Evolutionary conservation across 2,888 invertebrate species (phyloP).

Genomic region (Callyntrura sp.): DNA sequence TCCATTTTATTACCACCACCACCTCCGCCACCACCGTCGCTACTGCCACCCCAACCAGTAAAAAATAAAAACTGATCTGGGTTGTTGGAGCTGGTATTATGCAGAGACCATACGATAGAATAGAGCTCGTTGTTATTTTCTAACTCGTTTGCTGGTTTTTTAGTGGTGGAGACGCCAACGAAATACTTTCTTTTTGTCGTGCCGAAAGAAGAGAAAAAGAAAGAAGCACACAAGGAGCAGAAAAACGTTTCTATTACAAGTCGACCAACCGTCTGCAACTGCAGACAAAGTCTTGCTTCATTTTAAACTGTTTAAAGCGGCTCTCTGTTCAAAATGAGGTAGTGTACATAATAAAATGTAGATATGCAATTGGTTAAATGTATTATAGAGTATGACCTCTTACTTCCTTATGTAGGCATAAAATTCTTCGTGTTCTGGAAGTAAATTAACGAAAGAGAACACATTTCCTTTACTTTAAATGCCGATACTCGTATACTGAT

Average conservation of each 20-base stretch:
- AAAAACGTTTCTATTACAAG: conserved; percentile 65
- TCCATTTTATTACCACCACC: conserved; percentile 78
- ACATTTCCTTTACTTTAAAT: neutral
- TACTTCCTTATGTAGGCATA: conserved; percentile 51
- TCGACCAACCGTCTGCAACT: conserved; percentile 46
- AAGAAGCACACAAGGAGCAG: conserved; percentile 43
- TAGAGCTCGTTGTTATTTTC: conserved; percentile 62
- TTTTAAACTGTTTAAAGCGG: conserved; percentile 32
- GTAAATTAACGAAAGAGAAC: conserved; percentile 60
- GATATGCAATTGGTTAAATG: neutral
- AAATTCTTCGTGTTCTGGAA: conserved; percentile 61
- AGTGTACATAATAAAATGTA: neutral
- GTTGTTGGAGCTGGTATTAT: neutral
- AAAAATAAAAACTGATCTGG: conserved; percentile 59
- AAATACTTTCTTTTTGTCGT: conserved; percentile 45
- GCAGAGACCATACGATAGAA: conserved; percentile 19
- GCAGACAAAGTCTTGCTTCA: conserved; percentile 73
- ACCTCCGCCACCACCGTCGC: neutral
- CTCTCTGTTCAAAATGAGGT: neutral
- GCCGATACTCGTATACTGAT: neutral
- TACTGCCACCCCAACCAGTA: neutral
- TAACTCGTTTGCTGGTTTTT: conserved; percentile 55
- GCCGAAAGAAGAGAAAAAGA: conserved; percentile 37
- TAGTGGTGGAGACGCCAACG: neutral
- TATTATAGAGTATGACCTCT: conserved; percentile 39